phyloP scores from a whole-genome alignment of 37 sponge, comb jelly and placozoan species.

The Axinella damicornis region DNA sequence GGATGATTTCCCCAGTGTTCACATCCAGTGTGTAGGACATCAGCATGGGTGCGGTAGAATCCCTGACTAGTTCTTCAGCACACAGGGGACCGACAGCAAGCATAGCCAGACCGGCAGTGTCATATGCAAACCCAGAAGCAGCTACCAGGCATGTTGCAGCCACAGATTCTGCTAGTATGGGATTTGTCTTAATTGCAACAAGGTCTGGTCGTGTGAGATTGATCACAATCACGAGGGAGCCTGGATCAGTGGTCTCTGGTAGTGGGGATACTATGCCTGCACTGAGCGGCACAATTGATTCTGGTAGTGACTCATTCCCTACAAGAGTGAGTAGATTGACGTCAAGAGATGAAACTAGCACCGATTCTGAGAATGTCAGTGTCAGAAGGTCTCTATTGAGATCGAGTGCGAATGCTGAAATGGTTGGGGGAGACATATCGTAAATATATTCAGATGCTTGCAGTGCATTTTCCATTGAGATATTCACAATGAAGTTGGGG shows the following conservation, averaged over 20 bases:
- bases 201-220: conserved; percentile 78
- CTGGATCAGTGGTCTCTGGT: conserved; percentile 37
- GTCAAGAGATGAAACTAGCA: conserved; percentile 53
- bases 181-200: conserved; percentile 71
- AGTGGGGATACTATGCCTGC: conserved; percentile 73
- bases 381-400: conserved; percentile 54
- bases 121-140: conserved; percentile 45
- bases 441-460: conserved; percentile 28
- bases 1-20: conserved; percentile 70
- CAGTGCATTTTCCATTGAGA: conserved; percentile 47
- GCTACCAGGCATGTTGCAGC: conserved; percentile 55
- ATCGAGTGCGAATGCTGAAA: conserved; percentile 65
- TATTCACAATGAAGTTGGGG: conserved; percentile 57
- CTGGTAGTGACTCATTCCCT: conserved; percentile 34
- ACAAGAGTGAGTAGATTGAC: conserved; percentile 35
- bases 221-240: conserved; percentile 56
- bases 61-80: conserved; percentile 33
- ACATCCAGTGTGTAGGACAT: conserved; percentile 78
- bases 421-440: conserved; percentile 68
- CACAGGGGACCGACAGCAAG: conserved; percentile 4
- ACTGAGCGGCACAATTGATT: conserved; percentile 57
- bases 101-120: conserved; percentile 51
- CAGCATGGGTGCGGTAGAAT: conserved; percentile 46
- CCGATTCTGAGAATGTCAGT: conserved; percentile 81
- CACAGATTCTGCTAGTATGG: conserved; percentile 31